Evolutionary conservation across 2,888 invertebrate genomes (phyloP).

Genomic region (Trichogramma dendrolimi): DNA sequence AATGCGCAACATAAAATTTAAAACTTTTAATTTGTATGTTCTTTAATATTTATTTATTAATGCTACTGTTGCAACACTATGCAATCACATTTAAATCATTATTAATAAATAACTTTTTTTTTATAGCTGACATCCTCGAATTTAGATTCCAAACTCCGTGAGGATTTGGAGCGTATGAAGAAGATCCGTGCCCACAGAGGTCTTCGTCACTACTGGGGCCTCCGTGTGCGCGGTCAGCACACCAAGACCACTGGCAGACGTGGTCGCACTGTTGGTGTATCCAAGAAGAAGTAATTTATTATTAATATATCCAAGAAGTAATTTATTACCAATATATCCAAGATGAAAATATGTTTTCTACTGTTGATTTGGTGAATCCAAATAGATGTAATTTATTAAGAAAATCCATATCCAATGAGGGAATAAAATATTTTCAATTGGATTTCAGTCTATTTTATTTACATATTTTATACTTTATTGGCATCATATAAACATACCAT

Average conservation of each 20-base stretch:
- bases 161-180: constrained; percentile 98
- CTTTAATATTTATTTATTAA: too few relatives aligned
- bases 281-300: constrained; percentile 95
- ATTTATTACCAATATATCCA: too few relatives aligned
- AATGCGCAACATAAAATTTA: too few relatives aligned
- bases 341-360: too few relatives aligned
- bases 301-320: constrained; percentile 75
- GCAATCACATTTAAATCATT: neutral
- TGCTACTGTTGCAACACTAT: neutral
- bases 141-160: constrained; percentile 97
- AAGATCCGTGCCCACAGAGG: constrained; percentile 99
- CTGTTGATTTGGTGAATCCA: too few relatives aligned
- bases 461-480: too few relatives aligned
- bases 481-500: too few relatives aligned
- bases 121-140: constrained; percentile 78
- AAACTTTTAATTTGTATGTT: too few relatives aligned
- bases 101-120: constrained; percentile 11
- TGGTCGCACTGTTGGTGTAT: constrained; percentile 96
- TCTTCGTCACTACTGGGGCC: constrained; percentile 99
- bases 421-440: too few relatives aligned
- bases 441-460: too few relatives aligned
- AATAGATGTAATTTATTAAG: too few relatives aligned
- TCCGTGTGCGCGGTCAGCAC: constrained; percentile 98
- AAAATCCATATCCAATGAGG: too few relatives aligned
- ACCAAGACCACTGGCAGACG: constrained; percentile 97